Base-by-base conservation (phyloP, 2,888 invertebrate genomes). In the Perizoma flavofasciatum region DNA sequence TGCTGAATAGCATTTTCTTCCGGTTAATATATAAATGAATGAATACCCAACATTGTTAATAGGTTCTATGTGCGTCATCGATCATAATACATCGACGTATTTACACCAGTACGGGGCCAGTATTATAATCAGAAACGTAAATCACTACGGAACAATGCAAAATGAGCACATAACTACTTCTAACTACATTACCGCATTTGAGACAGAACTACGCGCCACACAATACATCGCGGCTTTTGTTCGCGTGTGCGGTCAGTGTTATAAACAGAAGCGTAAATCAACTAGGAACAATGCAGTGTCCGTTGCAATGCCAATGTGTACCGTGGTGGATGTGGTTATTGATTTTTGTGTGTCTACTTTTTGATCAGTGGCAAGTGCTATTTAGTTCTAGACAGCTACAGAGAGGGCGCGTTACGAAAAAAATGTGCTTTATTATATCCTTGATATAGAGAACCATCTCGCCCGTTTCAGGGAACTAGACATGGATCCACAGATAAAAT, bases 181-280 rank as follows among this genome's bases (percentile, higher is more conserved):
- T 39, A 39, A 39, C 7, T 41, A 41, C 41, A 41, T n/a, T 41
- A 10, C n/a, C 41, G 41, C 5, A 46, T 6, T 46, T 5, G 11
- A 11, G 44, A 45, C 32, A 32, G 5, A 32, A 45, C 45, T 6
- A 22, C 32, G 7, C 9, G 22, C 44, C 41, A 45, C 48, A 44
- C 39, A 62, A 57, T 63, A 68, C 66, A 66, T 63, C 49, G 58
- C 59, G 4, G 61, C 54, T 58, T 61, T 60, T 52, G 61, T 61
- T 34, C 54, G 4, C 32, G 8, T n/a, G n/a, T 54, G 51, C 56
- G 59, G 65, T 61, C 63, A 65, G 66, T 65, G 66, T 68, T 65
- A 66, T 66, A 63, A 68, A 61, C 68, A 68, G 49, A 55, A 10
- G 33, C 61, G 66, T 66, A 61, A 66, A 68, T 68, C 66, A 67